Evolutionary conservation across 2,797 vertebrate genomes (phyloP).

Genomic region (Gadopsis marmoratus): DNA sequence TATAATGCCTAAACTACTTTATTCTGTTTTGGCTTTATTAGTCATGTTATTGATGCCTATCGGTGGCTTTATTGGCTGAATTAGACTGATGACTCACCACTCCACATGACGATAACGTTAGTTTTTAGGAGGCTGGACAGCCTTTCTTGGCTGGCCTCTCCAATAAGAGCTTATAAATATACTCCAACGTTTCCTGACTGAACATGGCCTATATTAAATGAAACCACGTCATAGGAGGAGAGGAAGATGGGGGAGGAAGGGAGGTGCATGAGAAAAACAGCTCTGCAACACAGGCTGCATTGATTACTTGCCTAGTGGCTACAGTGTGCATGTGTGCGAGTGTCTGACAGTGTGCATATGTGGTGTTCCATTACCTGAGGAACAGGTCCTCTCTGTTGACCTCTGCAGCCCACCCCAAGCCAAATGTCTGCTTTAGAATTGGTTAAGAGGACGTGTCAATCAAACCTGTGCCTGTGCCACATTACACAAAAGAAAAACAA

Average conservation of each 20-base stretch:
- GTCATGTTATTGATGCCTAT: conserved; percentile 1
- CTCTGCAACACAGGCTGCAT: conserved; percentile 75
- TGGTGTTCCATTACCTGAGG: conserved; percentile 57
- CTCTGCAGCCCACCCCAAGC: conserved; percentile 37
- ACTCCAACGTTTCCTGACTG: conserved; percentile 43
- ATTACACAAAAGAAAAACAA: not conserved
- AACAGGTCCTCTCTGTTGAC: conserved; percentile 76
- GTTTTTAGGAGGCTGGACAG: not conserved
- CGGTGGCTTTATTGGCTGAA: not conserved
- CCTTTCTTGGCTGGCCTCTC: conserved; percentile 17
- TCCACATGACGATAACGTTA: not conserved
- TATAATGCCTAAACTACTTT: not conserved
- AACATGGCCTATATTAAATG: conserved; percentile 59
- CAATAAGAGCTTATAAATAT: conserved; percentile 27
- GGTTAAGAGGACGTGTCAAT: conserved; percentile 52
- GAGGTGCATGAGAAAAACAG: conserved; percentile 50
- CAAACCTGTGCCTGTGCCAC: conserved; percentile 23
- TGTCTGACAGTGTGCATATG: conserved; percentile 42
- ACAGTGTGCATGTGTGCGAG: conserved; percentile 36
- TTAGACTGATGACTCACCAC: conserved; percentile 5
- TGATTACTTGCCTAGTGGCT: conserved; percentile 52
- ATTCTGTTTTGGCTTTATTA: not conserved
- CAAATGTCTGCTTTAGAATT: conserved; percentile 17
- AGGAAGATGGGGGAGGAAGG: conserved; percentile 16
- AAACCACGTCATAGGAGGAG: conserved; percentile 60